Percentiles rank a stretch among this genome's conserved stretches.
These are phyloP conservation scores for pig (Sus scrofa) DNA, from an alignment of 2,113 vertebrate species.

Conservation along the genomic window DNA sequence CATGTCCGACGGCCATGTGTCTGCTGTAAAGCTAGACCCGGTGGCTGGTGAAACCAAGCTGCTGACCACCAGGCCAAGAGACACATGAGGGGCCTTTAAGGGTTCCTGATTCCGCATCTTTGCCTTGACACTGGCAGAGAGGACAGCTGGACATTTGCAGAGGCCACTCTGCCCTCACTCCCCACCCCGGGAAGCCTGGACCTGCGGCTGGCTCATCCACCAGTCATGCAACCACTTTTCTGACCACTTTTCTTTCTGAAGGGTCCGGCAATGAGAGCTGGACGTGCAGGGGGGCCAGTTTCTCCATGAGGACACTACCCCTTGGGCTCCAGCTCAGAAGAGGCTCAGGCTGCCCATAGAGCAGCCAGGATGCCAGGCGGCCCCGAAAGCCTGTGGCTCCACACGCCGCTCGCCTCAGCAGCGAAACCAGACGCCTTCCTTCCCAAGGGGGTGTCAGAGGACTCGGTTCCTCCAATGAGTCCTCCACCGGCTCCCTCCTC, in stretches of 20 bases:
- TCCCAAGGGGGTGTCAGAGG: background rate
- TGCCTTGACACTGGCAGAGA: fast-evolving
- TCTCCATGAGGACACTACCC: background rate
- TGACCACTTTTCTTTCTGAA: fast-evolving
- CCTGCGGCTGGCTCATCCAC: background rate
- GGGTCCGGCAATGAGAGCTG: fast-evolving
- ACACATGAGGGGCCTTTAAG: background rate
- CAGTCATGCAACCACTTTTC: no score
- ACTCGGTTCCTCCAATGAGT: background rate
- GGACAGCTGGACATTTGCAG: no score
- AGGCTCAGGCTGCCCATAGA: fast-evolving
- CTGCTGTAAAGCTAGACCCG: background rate
- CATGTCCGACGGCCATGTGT: fast-evolving
- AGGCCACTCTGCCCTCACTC: background rate
- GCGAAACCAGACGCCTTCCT: fast-evolving
- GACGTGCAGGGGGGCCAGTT: no score
- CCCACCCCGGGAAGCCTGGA: no score
- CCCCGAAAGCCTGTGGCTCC: no score
- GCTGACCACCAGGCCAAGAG: background rate
- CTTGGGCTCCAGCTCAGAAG: background rate
- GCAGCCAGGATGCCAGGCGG: no score
- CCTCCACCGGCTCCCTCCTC: background rate
- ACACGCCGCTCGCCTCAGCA: no score
- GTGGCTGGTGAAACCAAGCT: background rate
- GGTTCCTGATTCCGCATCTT: background rate